Conservation (phyloP, 2,797 vertebrate genomes). For the Stomatorhinus walkeri region DNA sequence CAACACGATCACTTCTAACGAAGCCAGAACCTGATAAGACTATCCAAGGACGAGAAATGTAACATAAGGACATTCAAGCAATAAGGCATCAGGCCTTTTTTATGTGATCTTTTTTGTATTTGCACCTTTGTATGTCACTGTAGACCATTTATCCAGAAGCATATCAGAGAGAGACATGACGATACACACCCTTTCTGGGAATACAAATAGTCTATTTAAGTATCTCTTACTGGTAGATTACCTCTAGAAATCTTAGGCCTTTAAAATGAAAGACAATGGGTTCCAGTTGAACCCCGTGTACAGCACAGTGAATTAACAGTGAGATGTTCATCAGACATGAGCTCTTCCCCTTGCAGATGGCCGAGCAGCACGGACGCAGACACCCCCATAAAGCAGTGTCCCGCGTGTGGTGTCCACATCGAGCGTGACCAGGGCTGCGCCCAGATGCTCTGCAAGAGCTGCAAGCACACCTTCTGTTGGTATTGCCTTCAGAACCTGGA, state of each 20-base stretch:
- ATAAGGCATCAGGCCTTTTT: not conserved
- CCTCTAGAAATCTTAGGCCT: not conserved
- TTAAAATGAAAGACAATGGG: not conserved
- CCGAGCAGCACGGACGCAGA: constrained; percentile 50
- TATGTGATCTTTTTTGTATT: not conserved
- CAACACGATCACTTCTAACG: not conserved
- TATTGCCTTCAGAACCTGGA: constrained; percentile 86
- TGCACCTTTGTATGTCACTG: not conserved
- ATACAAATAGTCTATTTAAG: not conserved
- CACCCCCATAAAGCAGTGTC: constrained; percentile 83
- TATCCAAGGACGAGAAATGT: not conserved
- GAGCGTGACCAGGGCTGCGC: constrained; percentile 95
- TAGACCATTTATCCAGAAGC: not conserved
- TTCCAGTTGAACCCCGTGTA: not conserved
- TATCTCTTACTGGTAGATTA: not conserved
- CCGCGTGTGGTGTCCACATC: constrained; percentile 82
- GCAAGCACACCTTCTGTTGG: constrained; percentile 60
- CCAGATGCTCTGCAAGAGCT: constrained; percentile 98
- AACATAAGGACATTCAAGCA: not conserved
- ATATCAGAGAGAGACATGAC: not conserved
- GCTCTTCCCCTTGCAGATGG: not conserved
- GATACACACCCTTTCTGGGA: not conserved
- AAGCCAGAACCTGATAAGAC: not conserved
- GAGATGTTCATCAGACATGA: not conserved
- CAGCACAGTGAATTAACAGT: not conserved